These are phyloP conservation scores for Varroa destructor DNA, from an alignment of 1,140 invertebrate species.

Conservation along the genomic window DNA sequence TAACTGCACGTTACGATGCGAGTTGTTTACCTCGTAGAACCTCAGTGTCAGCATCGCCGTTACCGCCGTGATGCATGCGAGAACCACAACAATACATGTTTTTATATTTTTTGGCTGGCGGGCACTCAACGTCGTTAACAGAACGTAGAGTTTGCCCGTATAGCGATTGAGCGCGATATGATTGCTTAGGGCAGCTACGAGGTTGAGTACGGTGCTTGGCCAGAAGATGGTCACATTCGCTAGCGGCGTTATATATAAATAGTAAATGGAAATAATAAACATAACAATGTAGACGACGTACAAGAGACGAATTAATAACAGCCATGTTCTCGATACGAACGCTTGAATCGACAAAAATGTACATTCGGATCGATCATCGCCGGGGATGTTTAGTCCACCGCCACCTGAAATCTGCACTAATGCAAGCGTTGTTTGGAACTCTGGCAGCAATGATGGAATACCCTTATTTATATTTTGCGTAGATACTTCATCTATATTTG, in stretches of 20 bases:
- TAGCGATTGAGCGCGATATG: constrained; percentile 11
- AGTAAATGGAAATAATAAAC: constrained; percentile 12
- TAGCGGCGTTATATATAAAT: neutral
- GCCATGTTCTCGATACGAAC: neutral
- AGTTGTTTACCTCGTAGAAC: constrained; percentile 18
- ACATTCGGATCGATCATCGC: neutral
- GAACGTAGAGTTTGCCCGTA: neutral
- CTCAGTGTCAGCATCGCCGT: constrained; percentile 9
- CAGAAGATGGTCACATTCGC: constrained; percentile 16
- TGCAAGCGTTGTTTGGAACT: constrained; percentile 6
- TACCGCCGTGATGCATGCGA: constrained; percentile 2
- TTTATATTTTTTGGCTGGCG: constrained; percentile 23
- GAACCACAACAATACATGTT: constrained; percentile 14
- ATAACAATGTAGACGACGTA: neutral
- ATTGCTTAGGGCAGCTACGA: constrained; percentile 7
- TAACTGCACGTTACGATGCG: constrained; percentile 15
- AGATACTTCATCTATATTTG: constrained; percentile 5
- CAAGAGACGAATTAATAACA: constrained; percentile 2
- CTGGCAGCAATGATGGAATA: constrained; percentile 8
- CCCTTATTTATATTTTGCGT: neutral
- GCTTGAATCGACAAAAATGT: neutral
- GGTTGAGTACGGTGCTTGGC: constrained; percentile 6
- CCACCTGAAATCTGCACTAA: constrained; percentile 1
- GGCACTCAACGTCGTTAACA: neutral
- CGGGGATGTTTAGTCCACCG: neutral